These are phyloP conservation scores for Pseudococcus jackbeardsleyi DNA, from an alignment of 2,888 invertebrate genomes.

Conservation along the genomic window DNA sequence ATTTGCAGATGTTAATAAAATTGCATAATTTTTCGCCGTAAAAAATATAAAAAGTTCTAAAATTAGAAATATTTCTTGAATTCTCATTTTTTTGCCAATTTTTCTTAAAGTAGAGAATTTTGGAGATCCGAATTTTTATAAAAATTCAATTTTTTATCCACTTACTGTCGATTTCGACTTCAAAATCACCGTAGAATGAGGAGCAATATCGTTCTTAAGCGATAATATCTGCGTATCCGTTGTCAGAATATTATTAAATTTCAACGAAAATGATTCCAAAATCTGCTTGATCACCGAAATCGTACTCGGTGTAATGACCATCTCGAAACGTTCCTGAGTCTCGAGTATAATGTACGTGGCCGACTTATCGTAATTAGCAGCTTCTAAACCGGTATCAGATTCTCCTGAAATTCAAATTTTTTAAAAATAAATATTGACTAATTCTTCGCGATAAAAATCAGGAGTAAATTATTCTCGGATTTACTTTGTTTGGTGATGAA, in stretches of 20 bases:
- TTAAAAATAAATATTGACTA: not conserved
- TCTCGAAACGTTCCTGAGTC: constrained; percentile 77
- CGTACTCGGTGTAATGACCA: constrained; percentile 79
- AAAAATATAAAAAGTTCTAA: not conserved
- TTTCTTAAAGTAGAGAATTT: too few relatives aligned
- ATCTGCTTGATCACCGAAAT: constrained; percentile 75
- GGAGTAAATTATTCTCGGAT: not conserved
- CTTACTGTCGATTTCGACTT: constrained; percentile 69
- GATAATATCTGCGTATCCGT: constrained; percentile 71
- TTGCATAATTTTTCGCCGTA: not conserved
- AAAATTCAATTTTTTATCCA: not conserved
- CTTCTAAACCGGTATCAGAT: constrained; percentile 73
- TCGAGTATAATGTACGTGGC: constrained; percentile 80
- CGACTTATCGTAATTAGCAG: constrained; percentile 70
- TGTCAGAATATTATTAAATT: constrained; percentile 69
- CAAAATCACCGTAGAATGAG: constrained; percentile 69
- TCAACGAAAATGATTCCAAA: constrained; percentile 71
- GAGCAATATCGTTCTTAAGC: constrained; percentile 77
- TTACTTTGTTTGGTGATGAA: constrained; percentile 56
- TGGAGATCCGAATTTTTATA: too few relatives aligned
- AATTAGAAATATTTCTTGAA: too few relatives aligned
- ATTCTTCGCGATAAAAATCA: not conserved
- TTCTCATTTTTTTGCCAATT: too few relatives aligned
- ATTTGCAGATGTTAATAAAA: not conserved
- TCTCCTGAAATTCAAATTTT: constrained; percentile 69